A percentile compares a stretch with the other conserved stretches of the same genome.
Evolutionary conservation across 1,140 invertebrate genomes (phyloP).

Genomic region (Ceratosolen fusciceps): DNA sequence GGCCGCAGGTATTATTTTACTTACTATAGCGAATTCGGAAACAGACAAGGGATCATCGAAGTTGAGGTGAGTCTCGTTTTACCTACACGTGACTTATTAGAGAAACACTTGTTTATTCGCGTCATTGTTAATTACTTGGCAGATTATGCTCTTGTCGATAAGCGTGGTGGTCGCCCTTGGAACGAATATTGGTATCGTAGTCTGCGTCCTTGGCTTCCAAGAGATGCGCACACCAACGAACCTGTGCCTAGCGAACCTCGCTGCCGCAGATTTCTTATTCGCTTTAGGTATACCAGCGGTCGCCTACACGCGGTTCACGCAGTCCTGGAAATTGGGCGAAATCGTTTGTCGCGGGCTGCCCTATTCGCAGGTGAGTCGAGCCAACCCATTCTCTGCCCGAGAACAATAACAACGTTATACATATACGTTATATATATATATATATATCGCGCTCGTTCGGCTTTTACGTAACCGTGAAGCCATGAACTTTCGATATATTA

Average conservation of each 20-base stretch:
- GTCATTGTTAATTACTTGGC: neutral
- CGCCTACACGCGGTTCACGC: slow-evolving; percentile 70
- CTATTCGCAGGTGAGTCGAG: slow-evolving; percentile 73
- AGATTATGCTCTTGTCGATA: slow-evolving; percentile 61
- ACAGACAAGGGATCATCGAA: slow-evolving; percentile 57
- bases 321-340: slow-evolving; percentile 73
- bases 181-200: slow-evolving; percentile 67
- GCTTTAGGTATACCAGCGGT: slow-evolving; percentile 73
- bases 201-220: slow-evolving; percentile 71
- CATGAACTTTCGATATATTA: no score
- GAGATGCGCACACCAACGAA: slow-evolving; percentile 84
- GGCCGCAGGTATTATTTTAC: slow-evolving; percentile 71
- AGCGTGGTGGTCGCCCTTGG: slow-evolving; percentile 67
- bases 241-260: slow-evolving; percentile 81
- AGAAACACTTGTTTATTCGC: no score
- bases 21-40: slow-evolving; percentile 72
- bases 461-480: no score
- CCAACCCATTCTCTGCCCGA: no score
- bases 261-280: slow-evolving; percentile 77
- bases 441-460: no score
- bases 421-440: no score
- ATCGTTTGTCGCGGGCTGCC: slow-evolving; percentile 72
- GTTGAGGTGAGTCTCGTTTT: slow-evolving; percentile 58
- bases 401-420: no score
- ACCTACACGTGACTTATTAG: neutral